Evolutionary conservation across 2,113 vertebrate species (phyloP).

Genomic region (Numida meleagris): DNA sequence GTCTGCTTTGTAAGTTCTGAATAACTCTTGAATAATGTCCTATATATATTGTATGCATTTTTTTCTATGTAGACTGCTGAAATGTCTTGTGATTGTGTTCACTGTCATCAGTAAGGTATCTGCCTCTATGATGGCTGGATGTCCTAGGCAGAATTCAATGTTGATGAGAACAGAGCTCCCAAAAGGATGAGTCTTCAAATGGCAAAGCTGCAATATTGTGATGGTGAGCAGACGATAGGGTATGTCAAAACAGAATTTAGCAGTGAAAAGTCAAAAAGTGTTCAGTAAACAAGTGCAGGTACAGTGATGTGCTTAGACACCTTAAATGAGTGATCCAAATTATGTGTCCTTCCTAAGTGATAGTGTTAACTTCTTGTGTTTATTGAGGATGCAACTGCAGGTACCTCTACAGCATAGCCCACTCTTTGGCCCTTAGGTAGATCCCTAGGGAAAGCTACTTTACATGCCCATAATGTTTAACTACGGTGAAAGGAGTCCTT

Average conservation of each 20-base stretch:
- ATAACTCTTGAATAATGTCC: background rate
- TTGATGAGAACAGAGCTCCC: background rate
- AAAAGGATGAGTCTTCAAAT: background rate
- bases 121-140: background rate
- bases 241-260: background rate
- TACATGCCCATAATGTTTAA: background rate
- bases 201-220: background rate
- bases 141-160: background rate
- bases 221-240: background rate
- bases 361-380: background rate
- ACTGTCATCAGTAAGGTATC: slow-evolving; percentile 4
- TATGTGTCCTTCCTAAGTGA: background rate
- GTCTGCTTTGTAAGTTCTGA: background rate
- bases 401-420: background rate
- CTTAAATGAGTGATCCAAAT: background rate
- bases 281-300: background rate
- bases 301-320: background rate
- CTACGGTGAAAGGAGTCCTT: background rate
- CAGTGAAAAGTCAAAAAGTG: background rate
- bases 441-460: background rate
- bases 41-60: background rate
- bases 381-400: background rate
- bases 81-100: slow-evolving; percentile 12
- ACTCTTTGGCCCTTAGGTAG: background rate
- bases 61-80: background rate